A percentile compares a stretch with the other conserved stretches of the same genome.
These are phyloP conservation scores for Cyanoderma ruficeps DNA, from an alignment of 2,113 vertebrate species.

Conservation along the genomic window DNA sequence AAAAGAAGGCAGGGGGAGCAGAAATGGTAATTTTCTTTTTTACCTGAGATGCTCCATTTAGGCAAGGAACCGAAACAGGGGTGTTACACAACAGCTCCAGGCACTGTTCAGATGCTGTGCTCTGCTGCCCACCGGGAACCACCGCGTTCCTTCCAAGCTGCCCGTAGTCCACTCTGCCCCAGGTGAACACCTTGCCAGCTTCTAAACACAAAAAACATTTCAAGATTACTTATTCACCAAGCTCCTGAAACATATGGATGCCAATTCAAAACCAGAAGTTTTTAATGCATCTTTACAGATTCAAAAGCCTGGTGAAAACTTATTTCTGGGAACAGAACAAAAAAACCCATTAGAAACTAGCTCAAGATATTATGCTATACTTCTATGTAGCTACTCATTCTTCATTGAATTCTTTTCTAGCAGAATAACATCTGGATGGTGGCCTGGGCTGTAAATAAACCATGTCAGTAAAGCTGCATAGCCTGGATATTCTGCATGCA, in stretches of 20 bases:
- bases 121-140: not conserved
- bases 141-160: constrained; percentile 80
- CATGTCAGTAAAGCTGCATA: constrained; percentile 47
- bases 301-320: not conserved
- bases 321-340: not conserved
- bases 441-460: constrained; percentile 54
- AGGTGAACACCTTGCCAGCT: constrained; percentile 85
- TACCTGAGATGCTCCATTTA: constrained; percentile 86
- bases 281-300: not conserved
- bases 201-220: constrained; percentile 77
- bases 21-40: not conserved
- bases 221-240: not conserved
- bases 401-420: constrained; percentile 46
- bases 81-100: not conserved
- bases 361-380: not conserved
- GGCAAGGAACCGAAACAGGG: constrained; percentile 73
- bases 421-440: constrained; percentile 38
- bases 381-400: not conserved
- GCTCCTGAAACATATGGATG: not conserved
- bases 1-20: accelerated
- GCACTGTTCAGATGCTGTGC: not conserved
- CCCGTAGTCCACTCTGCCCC: constrained; percentile 90
- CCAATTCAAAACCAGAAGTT: not conserved
- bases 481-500: constrained; percentile 14
- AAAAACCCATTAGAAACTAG: not conserved